phyloP scores from a whole-genome alignment of 2,113 vertebrate genomes.

The Tinamus guttatus region DNA sequence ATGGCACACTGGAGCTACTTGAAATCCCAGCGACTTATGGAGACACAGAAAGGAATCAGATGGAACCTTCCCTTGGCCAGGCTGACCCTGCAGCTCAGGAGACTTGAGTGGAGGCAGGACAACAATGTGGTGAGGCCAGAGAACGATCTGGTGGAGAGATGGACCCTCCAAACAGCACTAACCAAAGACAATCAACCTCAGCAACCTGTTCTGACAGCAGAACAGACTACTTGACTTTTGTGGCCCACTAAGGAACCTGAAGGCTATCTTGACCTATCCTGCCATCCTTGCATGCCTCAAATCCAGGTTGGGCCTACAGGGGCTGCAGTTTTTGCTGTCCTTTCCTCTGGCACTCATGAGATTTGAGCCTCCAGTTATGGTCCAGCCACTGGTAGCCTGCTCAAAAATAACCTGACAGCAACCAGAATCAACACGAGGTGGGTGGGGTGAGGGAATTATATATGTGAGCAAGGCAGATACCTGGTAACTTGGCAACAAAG shows the following conservation, averaged over 20 bases:
- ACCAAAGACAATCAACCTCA: neutral
- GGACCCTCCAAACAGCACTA: neutral
- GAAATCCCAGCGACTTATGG: neutral
- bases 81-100: neutral
- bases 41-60: too few species aligned
- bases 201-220: neutral
- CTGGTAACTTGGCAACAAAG: conserved; percentile 63
- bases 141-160: neutral
- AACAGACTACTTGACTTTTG: neutral
- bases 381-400: neutral
- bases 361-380: neutral
- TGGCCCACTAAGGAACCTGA: neutral
- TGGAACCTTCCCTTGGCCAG: neutral
- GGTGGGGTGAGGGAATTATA: neutral
- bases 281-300: neutral
- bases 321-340: neutral
- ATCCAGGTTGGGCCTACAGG: fast-evolving
- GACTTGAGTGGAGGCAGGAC: neutral
- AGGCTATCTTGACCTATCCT: neutral
- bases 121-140: neutral
- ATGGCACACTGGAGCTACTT: neutral
- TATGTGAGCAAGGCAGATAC: neutral
- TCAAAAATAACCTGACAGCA: neutral
- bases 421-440: neutral
- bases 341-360: neutral